phyloP scores from a whole-genome alignment of 2,797 vertebrate genomes.

The Saguinus oedipus region DNA sequence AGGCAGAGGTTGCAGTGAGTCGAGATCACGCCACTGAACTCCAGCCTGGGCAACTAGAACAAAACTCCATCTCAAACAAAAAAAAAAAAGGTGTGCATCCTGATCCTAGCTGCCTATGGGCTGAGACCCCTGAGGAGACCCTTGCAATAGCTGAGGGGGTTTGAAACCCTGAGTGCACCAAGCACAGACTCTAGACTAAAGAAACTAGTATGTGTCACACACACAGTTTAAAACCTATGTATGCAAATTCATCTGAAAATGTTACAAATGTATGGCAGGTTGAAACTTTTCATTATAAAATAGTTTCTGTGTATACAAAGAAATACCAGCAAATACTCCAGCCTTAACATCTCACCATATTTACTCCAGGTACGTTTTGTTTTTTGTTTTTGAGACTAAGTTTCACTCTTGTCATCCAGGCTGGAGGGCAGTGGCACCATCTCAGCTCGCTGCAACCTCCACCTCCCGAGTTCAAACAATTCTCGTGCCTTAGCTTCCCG shows the following conservation, averaged over 20 bases:
- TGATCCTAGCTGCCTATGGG: accelerated
- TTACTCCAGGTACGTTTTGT: neutral
- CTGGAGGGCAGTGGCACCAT: neutral
- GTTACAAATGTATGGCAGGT: too few relatives aligned
- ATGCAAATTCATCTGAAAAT: neutral
- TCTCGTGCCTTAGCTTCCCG: accelerated
- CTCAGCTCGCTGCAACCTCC: neutral
- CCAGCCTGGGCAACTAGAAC: too few relatives aligned
- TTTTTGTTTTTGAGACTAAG: neutral
- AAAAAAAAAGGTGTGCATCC: too few relatives aligned
- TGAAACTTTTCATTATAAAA: neutral
- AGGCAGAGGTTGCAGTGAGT: too few relatives aligned
- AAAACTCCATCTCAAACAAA: too few relatives aligned
- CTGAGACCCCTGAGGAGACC: neutral
- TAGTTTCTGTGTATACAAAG: neutral
- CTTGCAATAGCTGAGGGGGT: neutral
- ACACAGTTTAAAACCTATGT: neutral
- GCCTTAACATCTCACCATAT: too few relatives aligned
- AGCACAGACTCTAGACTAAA: neutral
- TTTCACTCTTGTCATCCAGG: neutral
- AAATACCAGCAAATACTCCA: neutral
- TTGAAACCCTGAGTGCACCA: neutral
- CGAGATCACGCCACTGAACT: too few relatives aligned
- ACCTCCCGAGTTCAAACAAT: neutral
- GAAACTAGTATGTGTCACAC: neutral